Conservation (phyloP, 1,140 invertebrate species). For the Drosophila melanogaster region Release_6_plus_ISO1_MT NT_033777.3:16699501-16700000, state of each 20-base stretch:
- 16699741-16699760: constrained; percentile 68
- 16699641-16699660: constrained; percentile 84
- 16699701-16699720: constrained; percentile 84
- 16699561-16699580: constrained; percentile 58
- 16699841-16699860: constrained; percentile 38
- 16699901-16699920: constrained; percentile 67
- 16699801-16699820: constrained; percentile 82
- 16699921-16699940: constrained; percentile 81
- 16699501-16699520: constrained; percentile 67
- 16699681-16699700: constrained; percentile 84
- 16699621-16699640: constrained; percentile 69
- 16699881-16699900: constrained; percentile 28
- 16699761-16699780: constrained; percentile 84
- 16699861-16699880: constrained; percentile 63
- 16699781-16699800: constrained; percentile 73
- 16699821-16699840: constrained; percentile 61
- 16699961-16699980: constrained; percentile 74
- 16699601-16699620: constrained; percentile 68
- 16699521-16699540: constrained; percentile 73
- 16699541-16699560: constrained; percentile 53
- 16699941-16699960: constrained; percentile 73
- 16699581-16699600: constrained; percentile 57
- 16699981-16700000: constrained; percentile 82
- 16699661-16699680: constrained; percentile 84
- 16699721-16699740: constrained; percentile 21